These are phyloP conservation scores for Lanius ludovicianus DNA, from an alignment of 2,113 vertebrate species.

Conservation along the genomic window DNA sequence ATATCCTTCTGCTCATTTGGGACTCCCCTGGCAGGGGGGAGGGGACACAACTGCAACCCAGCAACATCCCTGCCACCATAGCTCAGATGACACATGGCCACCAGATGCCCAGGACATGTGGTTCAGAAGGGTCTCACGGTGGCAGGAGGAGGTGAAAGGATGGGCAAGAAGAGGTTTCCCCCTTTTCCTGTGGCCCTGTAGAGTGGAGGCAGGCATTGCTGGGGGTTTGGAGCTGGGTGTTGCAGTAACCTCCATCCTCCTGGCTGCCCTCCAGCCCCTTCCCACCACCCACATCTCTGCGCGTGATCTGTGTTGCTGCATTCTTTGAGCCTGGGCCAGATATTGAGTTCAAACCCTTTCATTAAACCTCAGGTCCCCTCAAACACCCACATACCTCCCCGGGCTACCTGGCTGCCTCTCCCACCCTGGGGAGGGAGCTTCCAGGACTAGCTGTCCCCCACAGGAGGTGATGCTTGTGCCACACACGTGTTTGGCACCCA, in stretches of 20 bases:
- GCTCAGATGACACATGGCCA: neutral
- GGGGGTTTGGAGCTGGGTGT: neutral
- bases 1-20: neutral
- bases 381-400: neutral
- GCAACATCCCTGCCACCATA: rapidly evolving
- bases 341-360: neutral
- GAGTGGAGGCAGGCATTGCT: neutral
- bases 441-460: neutral
- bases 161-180: neutral
- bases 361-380: neutral
- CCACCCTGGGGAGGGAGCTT: neutral
- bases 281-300: neutral
- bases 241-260: neutral
- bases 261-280: neutral
- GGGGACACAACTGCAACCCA: neutral
- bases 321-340: slow-evolving; percentile 35
- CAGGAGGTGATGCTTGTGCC: neutral
- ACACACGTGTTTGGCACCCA: neutral
- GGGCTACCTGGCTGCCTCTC: neutral
- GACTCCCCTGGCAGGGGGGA: neutral
- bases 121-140: neutral
- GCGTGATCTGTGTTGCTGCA: neutral
- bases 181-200: neutral
- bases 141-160: neutral
- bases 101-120: rapidly evolving